Base-by-base conservation (phyloP, 1,140 invertebrate genomes). In the Orius laevigatus region DNA sequence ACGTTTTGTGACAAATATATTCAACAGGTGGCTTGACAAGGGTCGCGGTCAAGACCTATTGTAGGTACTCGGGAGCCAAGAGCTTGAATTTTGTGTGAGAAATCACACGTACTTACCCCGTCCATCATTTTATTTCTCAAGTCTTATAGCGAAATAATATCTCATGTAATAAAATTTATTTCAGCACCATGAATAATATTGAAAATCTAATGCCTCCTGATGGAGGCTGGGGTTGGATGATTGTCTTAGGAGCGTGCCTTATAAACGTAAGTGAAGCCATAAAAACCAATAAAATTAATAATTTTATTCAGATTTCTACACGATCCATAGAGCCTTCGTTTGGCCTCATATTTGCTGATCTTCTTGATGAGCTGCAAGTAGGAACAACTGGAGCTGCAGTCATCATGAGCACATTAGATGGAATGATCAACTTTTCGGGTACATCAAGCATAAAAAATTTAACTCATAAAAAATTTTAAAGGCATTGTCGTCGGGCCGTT, bases 271-370 rank as follows among this genome's bases (percentile, higher is more conserved):
- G 73, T 69, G 8, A 34, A 34, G n/a, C 33, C 33, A 34, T 34
- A 34, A 34, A 34, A 9, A 34, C n/a, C 33, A 34, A 34, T 34
- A 34, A 34, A 9, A 34, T 41, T 14, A 41, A 41, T 41, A n/a
- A n/a, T n/a, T n/a, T 44, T 36, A 72, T 74, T 35, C 64, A 84
- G 79, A 70, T 84, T 56, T 79, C 78, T 48, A 76, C 80, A 20
- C 68, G 79, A 57, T 79, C 79, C 6, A 69, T 83, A 51, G 81
- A 83, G 58, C 79, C 79, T 43, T 83, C 80, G 1, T 84, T 84
- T 57, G 81, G 81, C 9, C 62, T 84, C 12, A 70, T 84, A 3
- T 84, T 84, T 59, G 76, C 77, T 39, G 79, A 82, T 59, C 66
- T 79, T 5, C 60, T 84, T 8, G 63, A 68, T 35, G 69, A 78